Evolutionary conservation across 2,888 invertebrate genomes (phyloP).

Genomic region (Cinara cedri): DNA sequence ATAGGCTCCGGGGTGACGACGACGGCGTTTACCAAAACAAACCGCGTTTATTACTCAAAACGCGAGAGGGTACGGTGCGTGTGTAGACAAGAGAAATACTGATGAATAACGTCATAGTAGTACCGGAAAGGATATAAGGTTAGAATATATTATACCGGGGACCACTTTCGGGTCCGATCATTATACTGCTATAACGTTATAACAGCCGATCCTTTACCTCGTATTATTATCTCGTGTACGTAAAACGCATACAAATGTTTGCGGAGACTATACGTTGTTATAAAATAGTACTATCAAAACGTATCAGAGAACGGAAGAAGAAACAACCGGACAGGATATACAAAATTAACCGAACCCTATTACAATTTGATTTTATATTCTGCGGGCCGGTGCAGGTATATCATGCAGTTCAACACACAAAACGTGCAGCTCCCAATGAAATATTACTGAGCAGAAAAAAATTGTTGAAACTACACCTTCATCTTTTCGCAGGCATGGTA

Average conservation of each 20-base stretch:
- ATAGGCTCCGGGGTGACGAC: background rate
- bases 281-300: too few relatives aligned
- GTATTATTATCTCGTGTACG: background rate
- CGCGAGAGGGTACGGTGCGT: background rate
- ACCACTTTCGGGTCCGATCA: background rate
- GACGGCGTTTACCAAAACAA: slow-evolving; percentile 27
- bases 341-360: too few relatives aligned
- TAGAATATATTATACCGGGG: slow-evolving; percentile 8
- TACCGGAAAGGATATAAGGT: slow-evolving; percentile 1
- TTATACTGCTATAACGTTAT: background rate
- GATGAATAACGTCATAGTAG: background rate
- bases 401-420: too few relatives aligned
- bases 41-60: background rate
- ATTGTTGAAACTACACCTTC: too few relatives aligned
- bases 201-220: background rate
- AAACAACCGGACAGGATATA: too few relatives aligned
- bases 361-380: too few relatives aligned
- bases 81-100: slow-evolving; percentile 10
- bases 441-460: too few relatives aligned
- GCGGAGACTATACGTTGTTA: too few relatives aligned
- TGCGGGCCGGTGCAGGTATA: too few relatives aligned
- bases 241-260: background rate
- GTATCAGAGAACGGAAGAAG: too few relatives aligned
- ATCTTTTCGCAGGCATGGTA: too few relatives aligned
- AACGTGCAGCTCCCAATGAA: too few relatives aligned